These are phyloP conservation scores for Drosophila pachea DNA, from an alignment of 1,140 invertebrate genomes.

Conservation along the genomic window DNA sequence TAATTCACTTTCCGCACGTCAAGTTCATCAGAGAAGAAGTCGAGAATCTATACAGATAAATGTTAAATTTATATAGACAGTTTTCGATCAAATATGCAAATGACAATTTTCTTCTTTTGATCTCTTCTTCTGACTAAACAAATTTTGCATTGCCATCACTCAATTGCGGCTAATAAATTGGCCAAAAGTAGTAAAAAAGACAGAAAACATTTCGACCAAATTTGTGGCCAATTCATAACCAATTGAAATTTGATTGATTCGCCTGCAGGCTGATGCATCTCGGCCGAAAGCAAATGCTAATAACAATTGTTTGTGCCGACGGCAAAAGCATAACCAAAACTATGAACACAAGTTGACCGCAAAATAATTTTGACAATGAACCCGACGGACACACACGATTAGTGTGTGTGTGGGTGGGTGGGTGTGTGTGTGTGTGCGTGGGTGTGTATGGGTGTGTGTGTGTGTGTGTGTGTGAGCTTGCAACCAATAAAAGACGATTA, in stretches of 20 bases:
- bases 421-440: conserved; percentile 10
- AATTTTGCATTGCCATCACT: too few relatives aligned
- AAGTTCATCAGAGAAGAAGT: conserved; percentile 12
- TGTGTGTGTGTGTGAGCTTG: conserved; percentile 15
- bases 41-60: too few relatives aligned
- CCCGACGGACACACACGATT: conserved; percentile 34
- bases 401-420: conserved; percentile 1
- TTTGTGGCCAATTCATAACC: conserved; percentile 27
- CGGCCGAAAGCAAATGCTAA: background rate
- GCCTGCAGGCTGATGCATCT: conserved; percentile 42
- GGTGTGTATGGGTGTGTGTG: conserved; percentile 11
- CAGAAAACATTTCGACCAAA: conserved; percentile 1
- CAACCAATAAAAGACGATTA: conserved; percentile 65
- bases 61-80: too few relatives aligned
- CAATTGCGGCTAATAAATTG: too few relatives aligned
- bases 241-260: conserved; percentile 34
- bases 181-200: too few relatives aligned
- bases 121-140: too few relatives aligned
- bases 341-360: conserved; percentile 75
- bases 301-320: conserved; percentile 11
- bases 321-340: conserved; percentile 48
- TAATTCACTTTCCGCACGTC: conserved; percentile 15
- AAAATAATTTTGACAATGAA: conserved; percentile 77
- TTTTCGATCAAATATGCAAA: too few relatives aligned
- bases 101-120: too few relatives aligned